Percentiles rank a stretch among this genome's conserved stretches.
phyloP scores from a whole-genome alignment of 2,113 vertebrate genomes.

The Cichladusa arquata region DNA sequence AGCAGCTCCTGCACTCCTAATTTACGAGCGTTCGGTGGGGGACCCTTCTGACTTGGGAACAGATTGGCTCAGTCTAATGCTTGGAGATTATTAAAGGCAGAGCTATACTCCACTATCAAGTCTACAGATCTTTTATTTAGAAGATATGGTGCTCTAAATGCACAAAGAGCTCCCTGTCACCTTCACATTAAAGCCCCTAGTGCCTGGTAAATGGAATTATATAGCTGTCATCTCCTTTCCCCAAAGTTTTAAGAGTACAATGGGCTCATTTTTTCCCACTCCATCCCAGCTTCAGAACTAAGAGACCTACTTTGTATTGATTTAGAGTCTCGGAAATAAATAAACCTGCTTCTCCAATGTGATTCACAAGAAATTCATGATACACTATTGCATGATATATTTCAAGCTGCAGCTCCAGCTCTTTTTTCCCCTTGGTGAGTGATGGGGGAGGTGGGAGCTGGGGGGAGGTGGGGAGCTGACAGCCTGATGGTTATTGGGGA shows the following conservation, averaged over 20 bases:
- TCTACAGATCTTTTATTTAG: slow-evolving; percentile 85
- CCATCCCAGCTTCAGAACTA: slow-evolving; percentile 80
- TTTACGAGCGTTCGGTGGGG: slow-evolving; percentile 73
- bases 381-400: slow-evolving; percentile 84
- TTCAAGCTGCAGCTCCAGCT: slow-evolving; percentile 75
- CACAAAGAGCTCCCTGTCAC: slow-evolving; percentile 82
- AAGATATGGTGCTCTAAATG: slow-evolving; percentile 83
- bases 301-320: slow-evolving; percentile 85
- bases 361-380: slow-evolving; percentile 85
- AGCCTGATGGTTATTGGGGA: slow-evolving; percentile 74
- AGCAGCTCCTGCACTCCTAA: slow-evolving; percentile 67
- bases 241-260: slow-evolving; percentile 85
- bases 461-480: slow-evolving; percentile 71
- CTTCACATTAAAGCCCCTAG: slow-evolving; percentile 83
- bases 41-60: slow-evolving; percentile 77
- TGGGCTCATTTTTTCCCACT: slow-evolving; percentile 80
- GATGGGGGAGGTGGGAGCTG: slow-evolving; percentile 72
- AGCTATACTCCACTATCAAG: slow-evolving; percentile 80
- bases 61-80: slow-evolving; percentile 79
- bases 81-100: slow-evolving; percentile 81
- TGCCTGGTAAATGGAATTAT: slow-evolving; percentile 85
- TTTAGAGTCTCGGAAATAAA: slow-evolving; percentile 85
- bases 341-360: slow-evolving; percentile 81
- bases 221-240: slow-evolving; percentile 85
- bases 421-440: slow-evolving; percentile 78